phyloP scores from a whole-genome alignment of 2,888 invertebrate species.

The Melinaea menophilus region DNA sequence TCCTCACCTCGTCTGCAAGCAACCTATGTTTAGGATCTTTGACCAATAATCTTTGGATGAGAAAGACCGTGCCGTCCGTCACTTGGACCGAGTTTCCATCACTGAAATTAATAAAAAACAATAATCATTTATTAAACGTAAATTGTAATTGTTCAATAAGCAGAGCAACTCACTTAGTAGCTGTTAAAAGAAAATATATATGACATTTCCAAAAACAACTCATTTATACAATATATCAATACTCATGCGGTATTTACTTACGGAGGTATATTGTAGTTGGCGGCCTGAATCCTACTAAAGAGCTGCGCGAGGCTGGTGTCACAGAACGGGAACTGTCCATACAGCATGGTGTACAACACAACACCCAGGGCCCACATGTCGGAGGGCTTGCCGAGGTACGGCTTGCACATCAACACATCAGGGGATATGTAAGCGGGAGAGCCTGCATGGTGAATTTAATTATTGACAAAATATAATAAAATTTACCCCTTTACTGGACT shows the following conservation, averaged over 20 bases:
- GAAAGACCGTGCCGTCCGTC: slow-evolving; percentile 80
- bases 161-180: too few species aligned
- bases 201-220: not conserved
- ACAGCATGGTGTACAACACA: slow-evolving; percentile 87
- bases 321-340: slow-evolving; percentile 89
- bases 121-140: not conserved
- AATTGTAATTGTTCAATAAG: too few species aligned
- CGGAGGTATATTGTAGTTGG: slow-evolving; percentile 85
- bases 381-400: slow-evolving; percentile 87
- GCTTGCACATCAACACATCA: slow-evolving; percentile 86
- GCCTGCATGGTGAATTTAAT: slow-evolving; percentile 42
- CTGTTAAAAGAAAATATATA: too few species aligned
- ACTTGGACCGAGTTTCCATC: slow-evolving; percentile 75
- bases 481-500: too few species aligned
- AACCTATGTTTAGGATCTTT: slow-evolving; percentile 83
- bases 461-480: too few species aligned
- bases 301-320: slow-evolving; percentile 85
- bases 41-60: slow-evolving; percentile 82
- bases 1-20: slow-evolving; percentile 80
- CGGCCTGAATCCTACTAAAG: slow-evolving; percentile 85
- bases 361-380: slow-evolving; percentile 92
- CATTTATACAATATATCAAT: not conserved
- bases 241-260: slow-evolving; percentile 55
- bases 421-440: slow-evolving; percentile 90
- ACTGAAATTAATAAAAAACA: slow-evolving; percentile 47